Evolutionary conservation across 2,113 vertebrate genomes (phyloP).

Genomic region (Colossoma macropomum): DNA sequence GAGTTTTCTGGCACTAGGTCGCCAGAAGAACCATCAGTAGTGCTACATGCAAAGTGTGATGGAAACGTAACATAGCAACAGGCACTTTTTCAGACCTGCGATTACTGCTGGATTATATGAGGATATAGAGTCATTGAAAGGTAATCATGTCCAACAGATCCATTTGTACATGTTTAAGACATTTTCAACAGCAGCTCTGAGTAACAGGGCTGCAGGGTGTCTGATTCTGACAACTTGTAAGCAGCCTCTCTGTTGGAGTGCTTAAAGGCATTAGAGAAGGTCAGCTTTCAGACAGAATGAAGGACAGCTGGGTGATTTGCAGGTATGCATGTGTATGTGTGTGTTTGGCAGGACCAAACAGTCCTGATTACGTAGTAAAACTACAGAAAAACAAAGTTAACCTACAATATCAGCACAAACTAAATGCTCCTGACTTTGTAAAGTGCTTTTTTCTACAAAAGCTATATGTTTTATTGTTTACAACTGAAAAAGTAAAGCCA

Average conservation of each 20-base stretch:
- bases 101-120: constrained; percentile 20
- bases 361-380: not conserved
- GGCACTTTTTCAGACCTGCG: not conserved
- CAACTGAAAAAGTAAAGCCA: too few relatives aligned
- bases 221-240: not conserved
- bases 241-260: not conserved
- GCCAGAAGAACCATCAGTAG: constrained; percentile 2
- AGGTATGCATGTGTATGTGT: not conserved
- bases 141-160: not conserved
- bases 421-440: too few relatives aligned
- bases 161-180: too few relatives aligned
- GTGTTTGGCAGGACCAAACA: not conserved
- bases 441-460: too few relatives aligned
- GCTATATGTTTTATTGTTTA: too few relatives aligned
- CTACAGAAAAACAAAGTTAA: not conserved
- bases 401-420: too few relatives aligned
- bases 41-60: constrained; percentile 1
- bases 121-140: not conserved
- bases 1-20: not conserved
- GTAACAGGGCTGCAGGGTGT: not conserved
- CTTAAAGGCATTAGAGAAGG: not conserved
- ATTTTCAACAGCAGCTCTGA: not conserved
- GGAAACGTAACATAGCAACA: constrained; percentile 8
- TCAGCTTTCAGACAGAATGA: not conserved
- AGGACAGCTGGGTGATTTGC: not conserved